phyloP scores from a whole-genome alignment of 2,113 vertebrate genomes.

The Phaethon lepturus region DNA sequence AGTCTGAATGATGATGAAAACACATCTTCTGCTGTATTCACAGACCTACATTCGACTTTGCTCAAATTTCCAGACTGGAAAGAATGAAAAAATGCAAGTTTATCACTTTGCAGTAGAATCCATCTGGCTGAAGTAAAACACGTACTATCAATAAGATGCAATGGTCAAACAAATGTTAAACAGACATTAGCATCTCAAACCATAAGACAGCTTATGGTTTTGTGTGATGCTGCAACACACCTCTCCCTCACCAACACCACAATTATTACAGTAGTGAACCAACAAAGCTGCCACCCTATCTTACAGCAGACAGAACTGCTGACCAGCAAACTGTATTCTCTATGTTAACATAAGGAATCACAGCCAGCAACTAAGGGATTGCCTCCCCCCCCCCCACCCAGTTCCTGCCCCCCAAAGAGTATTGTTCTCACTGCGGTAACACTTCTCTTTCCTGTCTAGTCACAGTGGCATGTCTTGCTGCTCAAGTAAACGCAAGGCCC shows the following conservation, averaged over 20 bases:
- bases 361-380: neutral
- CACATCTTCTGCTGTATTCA: neutral
- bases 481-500: neutral
- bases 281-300: neutral
- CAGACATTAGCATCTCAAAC: neutral
- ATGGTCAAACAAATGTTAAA: neutral
- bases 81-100: neutral
- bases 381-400: accelerated
- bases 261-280: neutral
- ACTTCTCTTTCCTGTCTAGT: slow-evolving; percentile 7
- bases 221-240: neutral
- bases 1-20: neutral
- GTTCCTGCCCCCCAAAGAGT: neutral
- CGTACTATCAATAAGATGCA: neutral
- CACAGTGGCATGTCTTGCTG: neutral
- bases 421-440: neutral
- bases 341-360: neutral
- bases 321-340: neutral
- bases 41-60: neutral
- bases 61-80: neutral
- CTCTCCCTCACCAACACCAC: neutral
- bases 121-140: neutral
- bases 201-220: neutral
- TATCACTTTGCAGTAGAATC: neutral
- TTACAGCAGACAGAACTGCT: neutral